Conservation (phyloP, 2,797 vertebrate species). For the Gastrophryne carolinensis region DNA sequence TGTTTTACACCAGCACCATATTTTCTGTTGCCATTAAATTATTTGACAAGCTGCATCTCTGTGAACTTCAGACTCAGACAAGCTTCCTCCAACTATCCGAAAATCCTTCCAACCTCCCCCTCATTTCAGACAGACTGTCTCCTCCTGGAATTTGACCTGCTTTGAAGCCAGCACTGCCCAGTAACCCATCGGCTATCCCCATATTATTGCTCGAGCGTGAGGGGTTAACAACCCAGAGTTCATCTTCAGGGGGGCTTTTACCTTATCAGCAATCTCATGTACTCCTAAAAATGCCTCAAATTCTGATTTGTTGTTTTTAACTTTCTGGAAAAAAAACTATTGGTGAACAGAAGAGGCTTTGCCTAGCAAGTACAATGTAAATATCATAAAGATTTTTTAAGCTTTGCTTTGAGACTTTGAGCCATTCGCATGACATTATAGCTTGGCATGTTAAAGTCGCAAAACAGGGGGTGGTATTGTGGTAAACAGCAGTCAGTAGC, state of each 20-base stretch:
- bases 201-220: not conserved
- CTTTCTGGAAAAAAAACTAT: no score
- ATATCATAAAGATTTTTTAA: no score
- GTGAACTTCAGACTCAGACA: slow-evolving; percentile 4
- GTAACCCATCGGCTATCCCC: slow-evolving; percentile 21
- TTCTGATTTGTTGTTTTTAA: not conserved
- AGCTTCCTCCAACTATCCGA: slow-evolving; percentile 1
- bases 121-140: slow-evolving; percentile 9
- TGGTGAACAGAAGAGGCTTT: no score
- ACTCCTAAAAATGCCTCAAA: slow-evolving; percentile 19
- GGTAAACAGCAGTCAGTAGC: no score
- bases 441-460: no score
- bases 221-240: slow-evolving; percentile 19
- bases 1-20: no score
- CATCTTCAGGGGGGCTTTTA: not conserved
- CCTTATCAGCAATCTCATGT: not conserved
- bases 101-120: slow-evolving; percentile 20
- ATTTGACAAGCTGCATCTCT: not conserved
- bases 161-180: slow-evolving; percentile 11
- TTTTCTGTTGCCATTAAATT: no score
- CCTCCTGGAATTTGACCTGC: slow-evolving; percentile 40
- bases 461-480: no score
- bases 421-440: no score
- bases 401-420: no score
- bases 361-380: no score